A percentile compares a stretch with the other conserved stretches of the same genome.
Evolutionary conservation across 2,113 vertebrate genomes (phyloP).

Genomic region (Atrichornis clamosus): DNA sequence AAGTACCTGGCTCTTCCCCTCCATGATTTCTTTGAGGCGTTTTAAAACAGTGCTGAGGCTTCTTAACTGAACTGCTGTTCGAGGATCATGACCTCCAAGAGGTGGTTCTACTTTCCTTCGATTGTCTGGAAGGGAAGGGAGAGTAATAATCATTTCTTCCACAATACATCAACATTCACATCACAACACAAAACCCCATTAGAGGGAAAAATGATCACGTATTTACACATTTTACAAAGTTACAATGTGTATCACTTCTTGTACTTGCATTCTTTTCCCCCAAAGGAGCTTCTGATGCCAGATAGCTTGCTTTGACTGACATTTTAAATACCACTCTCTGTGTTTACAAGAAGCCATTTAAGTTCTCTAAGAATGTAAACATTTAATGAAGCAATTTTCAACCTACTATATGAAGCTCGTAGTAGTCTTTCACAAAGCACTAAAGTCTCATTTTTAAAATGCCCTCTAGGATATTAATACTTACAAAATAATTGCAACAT

Average conservation of each 20-base stretch:
- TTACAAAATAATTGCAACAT: not conserved
- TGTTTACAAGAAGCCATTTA: not conserved
- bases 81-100: conserved; percentile 90
- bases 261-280: not conserved
- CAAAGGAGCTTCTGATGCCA: not conserved
- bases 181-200: not conserved
- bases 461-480: not conserved
- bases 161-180: not conserved
- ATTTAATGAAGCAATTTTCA: not conserved
- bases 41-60: conserved; percentile 91
- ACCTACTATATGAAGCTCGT: not conserved
- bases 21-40: conserved; percentile 98
- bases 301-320: not conserved
- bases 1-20: conserved; percentile 95
- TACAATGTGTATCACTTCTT: not conserved
- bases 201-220: not conserved
- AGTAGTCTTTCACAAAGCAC: not conserved
- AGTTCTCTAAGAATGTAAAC: not conserved
- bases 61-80: conserved; percentile 94
- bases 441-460: not conserved
- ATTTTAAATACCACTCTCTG: not conserved
- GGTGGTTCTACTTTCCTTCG: conserved; percentile 87
- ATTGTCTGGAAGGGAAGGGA: conserved; percentile 75
- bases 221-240: not conserved
- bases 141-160: not conserved